Conservation (phyloP, 2,113 vertebrate genomes). For the Carollia perspicillata region DNA sequence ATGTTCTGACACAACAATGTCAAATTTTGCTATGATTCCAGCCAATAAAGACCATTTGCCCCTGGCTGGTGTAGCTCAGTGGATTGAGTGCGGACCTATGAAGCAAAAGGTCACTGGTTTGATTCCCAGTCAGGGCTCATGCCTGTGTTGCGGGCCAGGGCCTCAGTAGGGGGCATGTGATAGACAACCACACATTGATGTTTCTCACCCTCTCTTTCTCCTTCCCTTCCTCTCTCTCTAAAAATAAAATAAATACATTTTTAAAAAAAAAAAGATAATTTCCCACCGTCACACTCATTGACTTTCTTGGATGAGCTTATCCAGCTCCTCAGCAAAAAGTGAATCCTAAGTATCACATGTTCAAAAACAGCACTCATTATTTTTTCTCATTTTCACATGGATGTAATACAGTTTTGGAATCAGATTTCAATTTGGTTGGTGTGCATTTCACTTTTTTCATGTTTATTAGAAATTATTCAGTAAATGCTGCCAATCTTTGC, state of each 20-base stretch:
- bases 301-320: conserved; percentile 37
- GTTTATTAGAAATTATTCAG: neutral
- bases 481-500: neutral
- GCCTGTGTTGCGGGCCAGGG: no score
- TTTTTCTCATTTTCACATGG: neutral
- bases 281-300: conserved; percentile 32
- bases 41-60: conserved; percentile 23
- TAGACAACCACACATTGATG: no score
- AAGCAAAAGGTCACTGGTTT: no score
- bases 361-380: neutral
- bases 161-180: no score
- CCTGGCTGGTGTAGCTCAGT: neutral
- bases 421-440: neutral
- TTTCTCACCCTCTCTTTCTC: no score
- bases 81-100: no score
- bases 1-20: conserved; percentile 20
- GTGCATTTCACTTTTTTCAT: neutral
- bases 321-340: conserved; percentile 5
- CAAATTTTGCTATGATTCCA: conserved; percentile 11
- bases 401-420: neutral
- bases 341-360: conserved; percentile 13
- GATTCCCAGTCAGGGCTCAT: no score
- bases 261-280: neutral
- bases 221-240: no score
- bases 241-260: no score